Conservation (phyloP, 1,140 invertebrate genomes). For the Diploscapter pachys region DNA sequence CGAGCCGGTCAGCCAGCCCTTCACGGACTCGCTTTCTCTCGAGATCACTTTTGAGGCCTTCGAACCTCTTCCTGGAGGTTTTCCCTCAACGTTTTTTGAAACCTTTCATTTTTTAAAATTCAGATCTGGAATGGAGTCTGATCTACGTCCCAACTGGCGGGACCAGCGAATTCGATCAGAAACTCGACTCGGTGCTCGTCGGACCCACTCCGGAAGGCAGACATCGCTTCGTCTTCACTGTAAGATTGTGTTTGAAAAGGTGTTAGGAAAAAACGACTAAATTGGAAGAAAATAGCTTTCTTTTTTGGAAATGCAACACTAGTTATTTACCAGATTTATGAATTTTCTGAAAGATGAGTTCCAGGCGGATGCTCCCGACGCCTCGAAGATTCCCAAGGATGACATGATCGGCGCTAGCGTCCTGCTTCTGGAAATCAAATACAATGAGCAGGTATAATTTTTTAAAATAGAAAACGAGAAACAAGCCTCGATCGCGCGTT, state of each 20-base stretch:
- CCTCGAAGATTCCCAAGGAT: conserved; percentile 83
- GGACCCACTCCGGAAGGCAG: conserved; percentile 93
- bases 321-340: too few relatives aligned
- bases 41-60: conserved; percentile 54
- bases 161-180: conserved; percentile 87
- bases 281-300: too few relatives aligned
- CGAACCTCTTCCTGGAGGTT: conserved; percentile 46
- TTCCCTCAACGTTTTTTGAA: conserved; percentile 42
- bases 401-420: conserved; percentile 96
- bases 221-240: conserved; percentile 94
- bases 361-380: conserved; percentile 88
- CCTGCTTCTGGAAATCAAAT: conserved; percentile 89
- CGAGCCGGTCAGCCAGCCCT: conserved; percentile 42
- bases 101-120: conserved; percentile 14
- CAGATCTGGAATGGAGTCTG: conserved; percentile 98
- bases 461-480: too few relatives aligned
- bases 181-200: conserved; percentile 85
- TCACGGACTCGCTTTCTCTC: conserved; percentile 43
- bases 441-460: conserved; percentile 64
- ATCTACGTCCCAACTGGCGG: conserved; percentile 98
- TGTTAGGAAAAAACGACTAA: too few relatives aligned
- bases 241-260: conserved; percentile 55
- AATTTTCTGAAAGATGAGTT: background rate
- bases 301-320: too few relatives aligned
- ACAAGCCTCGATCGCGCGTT: too few relatives aligned